Evolutionary conservation across 1,140 invertebrate species (phyloP).

Genomic region (Pomacea maculata): DNA sequence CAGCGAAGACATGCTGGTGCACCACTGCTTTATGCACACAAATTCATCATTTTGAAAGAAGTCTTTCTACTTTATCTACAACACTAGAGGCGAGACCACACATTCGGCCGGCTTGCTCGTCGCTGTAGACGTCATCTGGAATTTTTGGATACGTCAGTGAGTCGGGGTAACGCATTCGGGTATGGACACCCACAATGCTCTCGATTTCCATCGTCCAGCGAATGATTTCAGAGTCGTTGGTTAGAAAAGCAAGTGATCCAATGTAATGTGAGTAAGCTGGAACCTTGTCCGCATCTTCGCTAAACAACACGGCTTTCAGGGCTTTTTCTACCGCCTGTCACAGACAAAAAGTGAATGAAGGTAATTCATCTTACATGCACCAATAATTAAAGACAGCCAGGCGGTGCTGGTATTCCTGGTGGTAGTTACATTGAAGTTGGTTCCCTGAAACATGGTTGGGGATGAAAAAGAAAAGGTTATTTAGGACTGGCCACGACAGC

Average conservation of each 20-base stretch:
- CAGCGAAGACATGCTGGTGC: too few relatives aligned
- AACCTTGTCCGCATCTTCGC: conserved; percentile 9
- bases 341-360: not conserved
- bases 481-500: too few relatives aligned
- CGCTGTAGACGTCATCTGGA: conserved; percentile 28
- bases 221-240: not conserved
- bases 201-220: conserved; percentile 6
- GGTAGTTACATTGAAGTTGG: too few relatives aligned
- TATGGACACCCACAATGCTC: conserved; percentile 13
- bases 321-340: conserved; percentile 34
- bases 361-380: too few relatives aligned
- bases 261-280: conserved; percentile 14
- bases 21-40: too few relatives aligned
- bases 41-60: too few relatives aligned
- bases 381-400: too few relatives aligned
- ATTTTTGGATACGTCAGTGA: conserved; percentile 8
- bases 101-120: conserved; percentile 7
- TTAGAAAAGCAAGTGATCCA: not conserved
- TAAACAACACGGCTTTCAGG: conserved; percentile 28
- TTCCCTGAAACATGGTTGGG: too few relatives aligned
- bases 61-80: conserved; percentile 1
- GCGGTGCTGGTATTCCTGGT: too few relatives aligned
- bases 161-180: conserved; percentile 32
- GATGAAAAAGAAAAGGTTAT: too few relatives aligned
- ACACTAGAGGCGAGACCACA: conserved; percentile 8